phyloP scores from a whole-genome alignment of 2,797 vertebrate species.

The Cuniculus paca region DNA sequence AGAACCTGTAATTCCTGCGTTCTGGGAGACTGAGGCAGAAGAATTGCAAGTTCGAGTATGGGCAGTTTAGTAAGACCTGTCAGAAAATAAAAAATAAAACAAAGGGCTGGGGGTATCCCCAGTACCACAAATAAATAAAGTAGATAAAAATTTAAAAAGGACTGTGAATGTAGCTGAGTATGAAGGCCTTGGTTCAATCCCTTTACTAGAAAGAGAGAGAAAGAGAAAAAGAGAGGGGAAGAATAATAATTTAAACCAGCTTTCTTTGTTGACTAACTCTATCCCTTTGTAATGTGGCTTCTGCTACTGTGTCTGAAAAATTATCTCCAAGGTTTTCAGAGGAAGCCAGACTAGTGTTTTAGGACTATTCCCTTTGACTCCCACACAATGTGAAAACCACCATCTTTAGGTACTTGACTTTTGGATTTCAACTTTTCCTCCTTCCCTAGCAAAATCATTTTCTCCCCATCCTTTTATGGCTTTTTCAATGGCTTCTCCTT shows the following conservation, averaged over 20 bases:
- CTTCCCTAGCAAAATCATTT: background rate
- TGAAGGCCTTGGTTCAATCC: background rate
- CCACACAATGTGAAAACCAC: slow-evolving; percentile 42
- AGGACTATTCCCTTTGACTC: background rate
- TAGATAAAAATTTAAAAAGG: background rate
- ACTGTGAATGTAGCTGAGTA: background rate
- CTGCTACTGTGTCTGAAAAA: background rate
- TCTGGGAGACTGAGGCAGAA: background rate
- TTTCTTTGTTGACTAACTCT: background rate
- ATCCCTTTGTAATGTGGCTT: slow-evolving; percentile 24
- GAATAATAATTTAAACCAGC: background rate
- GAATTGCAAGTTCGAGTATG: background rate
- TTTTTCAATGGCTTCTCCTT: background rate
- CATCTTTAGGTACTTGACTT: slow-evolving; percentile 15
- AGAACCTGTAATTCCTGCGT: background rate
- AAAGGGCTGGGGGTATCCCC: background rate
- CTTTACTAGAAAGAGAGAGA: no score
- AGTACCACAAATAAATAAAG: background rate
- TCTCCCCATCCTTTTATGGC: background rate
- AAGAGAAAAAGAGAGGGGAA: background rate
- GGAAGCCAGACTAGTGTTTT: background rate
- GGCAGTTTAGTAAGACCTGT: background rate
- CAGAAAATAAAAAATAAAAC: background rate
- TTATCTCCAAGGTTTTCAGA: slow-evolving; percentile 33
- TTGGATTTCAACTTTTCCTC: background rate